Evolutionary conservation across 2,888 invertebrate genomes (phyloP).

Genomic region (Nephrocerus scutellatus): DNA sequence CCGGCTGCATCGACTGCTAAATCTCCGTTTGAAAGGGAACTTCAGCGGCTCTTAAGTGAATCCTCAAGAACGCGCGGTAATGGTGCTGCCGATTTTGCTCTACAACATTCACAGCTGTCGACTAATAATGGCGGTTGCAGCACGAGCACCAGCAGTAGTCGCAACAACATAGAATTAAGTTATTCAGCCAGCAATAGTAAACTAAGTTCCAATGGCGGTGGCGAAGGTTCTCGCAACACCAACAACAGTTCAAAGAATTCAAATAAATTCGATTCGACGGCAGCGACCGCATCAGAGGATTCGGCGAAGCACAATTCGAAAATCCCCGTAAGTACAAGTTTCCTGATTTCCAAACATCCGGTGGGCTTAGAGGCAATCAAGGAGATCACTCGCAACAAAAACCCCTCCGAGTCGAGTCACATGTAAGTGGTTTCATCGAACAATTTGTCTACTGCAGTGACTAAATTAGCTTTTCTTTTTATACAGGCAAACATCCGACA

Average conservation of each 20-base stretch:
- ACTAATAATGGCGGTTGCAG: slow-evolving; percentile 25
- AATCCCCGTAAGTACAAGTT: slow-evolving; percentile 44
- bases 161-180: slow-evolving; percentile 39
- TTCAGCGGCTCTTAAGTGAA: slow-evolving; percentile 70
- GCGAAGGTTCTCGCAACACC: slow-evolving; percentile 37
- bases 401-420: slow-evolving; percentile 49
- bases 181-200: slow-evolving; percentile 44
- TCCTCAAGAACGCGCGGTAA: slow-evolving; percentile 40
- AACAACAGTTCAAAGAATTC: slow-evolving; percentile 40
- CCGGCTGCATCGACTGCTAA: slow-evolving; percentile 45
- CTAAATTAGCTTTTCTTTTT: slow-evolving; percentile 9
- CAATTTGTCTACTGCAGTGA: not conserved
- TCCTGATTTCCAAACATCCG: slow-evolving; percentile 53
- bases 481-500: slow-evolving; percentile 46
- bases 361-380: slow-evolving; percentile 73
- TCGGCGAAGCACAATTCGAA: slow-evolving; percentile 28
- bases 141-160: slow-evolving; percentile 39
- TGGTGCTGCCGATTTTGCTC: slow-evolving; percentile 14
- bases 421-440: slow-evolving; percentile 35
- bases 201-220: slow-evolving; percentile 32
- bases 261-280: slow-evolving; percentile 35
- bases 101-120: slow-evolving; percentile 15
- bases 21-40: slow-evolving; percentile 71
- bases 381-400: slow-evolving; percentile 61
- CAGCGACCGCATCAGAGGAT: slow-evolving; percentile 22